Evolutionary conservation across 2,888 invertebrate species (phyloP).

Genomic region (Xanthia togata): DNA sequence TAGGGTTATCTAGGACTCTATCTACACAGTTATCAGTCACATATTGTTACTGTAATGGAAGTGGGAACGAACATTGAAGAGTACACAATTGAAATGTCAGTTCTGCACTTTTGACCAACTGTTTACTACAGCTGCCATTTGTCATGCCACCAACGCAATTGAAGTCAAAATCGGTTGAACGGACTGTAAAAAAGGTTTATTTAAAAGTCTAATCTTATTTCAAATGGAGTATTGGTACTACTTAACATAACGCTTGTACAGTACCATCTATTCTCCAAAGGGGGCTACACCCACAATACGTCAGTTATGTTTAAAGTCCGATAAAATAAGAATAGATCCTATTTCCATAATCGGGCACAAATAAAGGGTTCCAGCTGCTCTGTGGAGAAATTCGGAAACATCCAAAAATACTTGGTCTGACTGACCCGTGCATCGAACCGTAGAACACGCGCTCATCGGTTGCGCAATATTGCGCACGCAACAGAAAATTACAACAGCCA

Average conservation of each 20-base stretch:
- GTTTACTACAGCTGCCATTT: too few species aligned
- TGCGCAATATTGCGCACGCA: neutral
- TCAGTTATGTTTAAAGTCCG: neutral
- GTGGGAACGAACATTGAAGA: neutral
- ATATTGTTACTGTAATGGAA: neutral
- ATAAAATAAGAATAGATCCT: neutral
- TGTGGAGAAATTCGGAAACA: neutral
- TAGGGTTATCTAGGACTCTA: neutral
- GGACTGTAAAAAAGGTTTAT: too few species aligned
- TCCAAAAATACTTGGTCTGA: neutral
- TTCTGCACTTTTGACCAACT: neutral
- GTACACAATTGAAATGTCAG: neutral
- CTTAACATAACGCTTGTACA: neutral
- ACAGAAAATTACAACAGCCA: neutral
- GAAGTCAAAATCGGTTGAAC: too few species aligned
- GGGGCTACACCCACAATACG: too few species aligned
- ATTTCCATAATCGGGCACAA: neutral
- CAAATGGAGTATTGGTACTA: too few species aligned
- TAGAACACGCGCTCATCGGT: neutral
- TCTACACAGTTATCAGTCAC: neutral
- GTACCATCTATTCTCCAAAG: neutral
- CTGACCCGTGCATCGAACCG: neutral
- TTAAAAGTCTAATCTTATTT: too few species aligned
- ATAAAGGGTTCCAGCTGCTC: neutral
- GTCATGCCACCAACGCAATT: too few species aligned